Evolutionary conservation across 2,113 vertebrate genomes (phyloP), one percentile per base, ranked within the genome.

Genomic region (Rhinichthys klamathensis): DNA sequence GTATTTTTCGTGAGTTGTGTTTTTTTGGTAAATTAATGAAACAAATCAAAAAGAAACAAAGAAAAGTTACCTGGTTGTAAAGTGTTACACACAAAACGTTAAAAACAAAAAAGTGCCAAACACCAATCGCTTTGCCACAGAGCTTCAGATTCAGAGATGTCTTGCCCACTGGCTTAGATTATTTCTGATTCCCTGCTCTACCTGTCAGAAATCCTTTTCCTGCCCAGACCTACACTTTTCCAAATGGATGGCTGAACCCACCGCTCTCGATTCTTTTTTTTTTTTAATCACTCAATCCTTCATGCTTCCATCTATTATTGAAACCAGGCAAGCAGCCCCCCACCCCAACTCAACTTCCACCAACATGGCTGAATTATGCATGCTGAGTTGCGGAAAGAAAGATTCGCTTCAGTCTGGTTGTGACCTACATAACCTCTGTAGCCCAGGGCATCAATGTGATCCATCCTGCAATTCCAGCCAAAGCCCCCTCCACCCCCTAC

Each of bases 391-490:
- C 88, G 92, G 91, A 87, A 85, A 93, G 87, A 91, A 90, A 89
- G 90, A 91, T 93, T 92, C 75, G 69, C 87, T 85, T 86, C 89
- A 90, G 90, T 87, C 86, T 75, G 73, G 83, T 86, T 88, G 18
- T 95, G 95, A 95, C 95, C 94, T 95, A 94, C 93, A 94, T 95
- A 95, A 95, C 94, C 93, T 92, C 93, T 90, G 90, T 91, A 91
- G 93, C 93, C 93, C 75, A 87, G 90, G 92, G 93, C 93, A 83
- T 90, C 90, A 91, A 89, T 91, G 90, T 92, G 91, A 94, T 92
- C 84, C 80, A 73, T 74, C 85, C 85, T 77, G 80, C 83, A 84
- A 86, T 82, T 87, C 82, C 60, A 80, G 76, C 58, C 84, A 82
- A 84, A 78, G 51, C 80, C 27, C 46, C 72, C 81, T 63, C 85